These are phyloP conservation scores for Donacobius atricapilla DNA, from an alignment of 2,113 vertebrate genomes.

Conservation along the genomic window DNA sequence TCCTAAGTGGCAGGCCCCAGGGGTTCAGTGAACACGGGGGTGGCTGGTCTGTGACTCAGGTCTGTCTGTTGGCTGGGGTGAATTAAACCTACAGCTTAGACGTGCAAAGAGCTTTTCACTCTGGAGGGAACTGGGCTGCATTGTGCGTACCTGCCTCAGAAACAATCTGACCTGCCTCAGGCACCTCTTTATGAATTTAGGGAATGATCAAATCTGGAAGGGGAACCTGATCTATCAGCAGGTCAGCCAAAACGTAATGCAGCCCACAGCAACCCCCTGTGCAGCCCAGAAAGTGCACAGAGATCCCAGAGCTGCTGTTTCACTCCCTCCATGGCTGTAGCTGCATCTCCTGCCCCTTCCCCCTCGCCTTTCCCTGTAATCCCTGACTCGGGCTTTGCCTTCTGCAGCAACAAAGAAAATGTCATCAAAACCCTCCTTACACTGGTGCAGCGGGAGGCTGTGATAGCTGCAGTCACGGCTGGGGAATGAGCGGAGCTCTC, in stretches of 20 bases:
- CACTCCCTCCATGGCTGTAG: fast-evolving
- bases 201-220: background rate
- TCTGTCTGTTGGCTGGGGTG: background rate
- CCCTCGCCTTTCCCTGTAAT: background rate
- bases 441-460: background rate
- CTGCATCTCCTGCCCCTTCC: background rate
- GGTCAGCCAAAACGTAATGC: background rate
- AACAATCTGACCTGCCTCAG: background rate
- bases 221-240: background rate
- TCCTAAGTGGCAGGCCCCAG: background rate
- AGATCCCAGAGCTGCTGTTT: background rate
- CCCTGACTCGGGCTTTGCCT: background rate
- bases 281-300: background rate
- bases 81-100: background rate
- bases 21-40: background rate
- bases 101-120: background rate
- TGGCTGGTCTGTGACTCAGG: background rate
- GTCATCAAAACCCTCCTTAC: background rate
- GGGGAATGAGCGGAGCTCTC: background rate
- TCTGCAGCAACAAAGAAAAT: background rate
- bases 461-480: background rate
- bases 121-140: background rate
- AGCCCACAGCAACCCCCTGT: background rate
- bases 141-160: background rate
- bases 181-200: background rate